phyloP scores from a whole-genome alignment of 2,113 vertebrate genomes.

The Sialia sialis region DNA sequence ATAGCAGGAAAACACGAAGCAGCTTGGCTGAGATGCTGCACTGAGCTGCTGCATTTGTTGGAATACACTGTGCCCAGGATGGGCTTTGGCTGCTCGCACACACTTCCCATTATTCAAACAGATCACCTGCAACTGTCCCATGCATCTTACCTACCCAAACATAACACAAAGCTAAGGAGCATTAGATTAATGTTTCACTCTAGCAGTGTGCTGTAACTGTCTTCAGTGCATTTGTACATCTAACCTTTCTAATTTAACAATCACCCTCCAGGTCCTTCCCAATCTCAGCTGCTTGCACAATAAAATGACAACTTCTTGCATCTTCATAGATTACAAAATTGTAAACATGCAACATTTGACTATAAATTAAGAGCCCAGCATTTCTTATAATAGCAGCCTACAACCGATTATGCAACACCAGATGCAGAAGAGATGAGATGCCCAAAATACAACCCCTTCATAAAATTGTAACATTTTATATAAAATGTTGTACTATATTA shows the following conservation, averaged over 20 bases:
- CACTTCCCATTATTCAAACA: background rate
- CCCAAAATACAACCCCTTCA: background rate
- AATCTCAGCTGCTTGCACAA: background rate
- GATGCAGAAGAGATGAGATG: background rate
- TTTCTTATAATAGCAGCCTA: background rate
- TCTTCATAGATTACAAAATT: background rate
- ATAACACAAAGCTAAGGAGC: background rate
- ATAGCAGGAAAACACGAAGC: rapidly evolving
- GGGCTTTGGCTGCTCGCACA: background rate
- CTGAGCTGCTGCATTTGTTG: background rate
- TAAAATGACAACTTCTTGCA: background rate
- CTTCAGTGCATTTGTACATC: background rate
- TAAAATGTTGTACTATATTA: background rate
- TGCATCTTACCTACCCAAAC: background rate
- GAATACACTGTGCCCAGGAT: background rate
- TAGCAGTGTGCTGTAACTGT: background rate
- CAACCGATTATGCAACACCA: background rate
- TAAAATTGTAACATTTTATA: background rate
- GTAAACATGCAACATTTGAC: background rate
- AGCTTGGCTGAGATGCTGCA: background rate
- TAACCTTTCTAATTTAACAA: background rate
- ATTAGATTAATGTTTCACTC: background rate
- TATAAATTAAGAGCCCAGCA: background rate
- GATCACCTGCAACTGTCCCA: background rate
- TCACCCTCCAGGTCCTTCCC: background rate